phyloP scores from a whole-genome alignment of 1,140 invertebrate species.

The Rhopalosiphum padi region DNA sequence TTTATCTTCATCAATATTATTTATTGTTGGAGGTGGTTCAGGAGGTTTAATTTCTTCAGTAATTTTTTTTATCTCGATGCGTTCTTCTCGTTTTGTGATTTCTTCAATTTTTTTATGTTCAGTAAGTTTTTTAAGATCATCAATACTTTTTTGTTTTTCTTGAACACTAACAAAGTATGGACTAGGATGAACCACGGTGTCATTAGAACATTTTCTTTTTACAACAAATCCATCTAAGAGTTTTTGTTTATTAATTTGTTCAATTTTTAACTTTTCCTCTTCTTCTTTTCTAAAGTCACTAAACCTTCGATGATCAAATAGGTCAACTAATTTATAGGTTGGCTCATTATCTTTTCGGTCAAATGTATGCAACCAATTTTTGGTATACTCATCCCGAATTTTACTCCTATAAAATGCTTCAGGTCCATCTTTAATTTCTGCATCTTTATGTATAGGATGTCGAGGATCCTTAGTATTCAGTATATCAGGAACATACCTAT shows the following conservation, averaged over 20 bases:
- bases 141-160: slow-evolving; percentile 56
- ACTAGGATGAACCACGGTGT: slow-evolving; percentile 26
- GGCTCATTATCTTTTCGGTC: slow-evolving; percentile 50
- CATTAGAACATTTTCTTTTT: slow-evolving; percentile 41
- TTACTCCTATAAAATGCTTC: slow-evolving; percentile 56
- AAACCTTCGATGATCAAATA: slow-evolving; percentile 37
- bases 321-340: slow-evolving; percentile 15
- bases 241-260: slow-evolving; percentile 53
- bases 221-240: slow-evolving; percentile 50
- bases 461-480: slow-evolving; percentile 50
- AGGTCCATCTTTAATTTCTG: slow-evolving; percentile 50
- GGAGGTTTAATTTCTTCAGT: slow-evolving; percentile 59
- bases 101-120: slow-evolving; percentile 58
- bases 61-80: slow-evolving; percentile 58
- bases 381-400: slow-evolving; percentile 51
- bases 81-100: slow-evolving; percentile 37
- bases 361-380: slow-evolving; percentile 55
- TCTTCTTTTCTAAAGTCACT: slow-evolving; percentile 52
- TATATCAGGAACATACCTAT: slow-evolving; percentile 53
- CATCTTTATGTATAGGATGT: slow-evolving; percentile 56
- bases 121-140: slow-evolving; percentile 41
- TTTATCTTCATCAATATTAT: slow-evolving; percentile 47
- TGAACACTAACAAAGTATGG: slow-evolving; percentile 36
- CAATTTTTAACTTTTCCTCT: slow-evolving; percentile 50
- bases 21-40: slow-evolving; percentile 33